Evolutionary conservation across 2,113 vertebrate genomes (phyloP).

Genomic region (Heptranchias perlo): DNA sequence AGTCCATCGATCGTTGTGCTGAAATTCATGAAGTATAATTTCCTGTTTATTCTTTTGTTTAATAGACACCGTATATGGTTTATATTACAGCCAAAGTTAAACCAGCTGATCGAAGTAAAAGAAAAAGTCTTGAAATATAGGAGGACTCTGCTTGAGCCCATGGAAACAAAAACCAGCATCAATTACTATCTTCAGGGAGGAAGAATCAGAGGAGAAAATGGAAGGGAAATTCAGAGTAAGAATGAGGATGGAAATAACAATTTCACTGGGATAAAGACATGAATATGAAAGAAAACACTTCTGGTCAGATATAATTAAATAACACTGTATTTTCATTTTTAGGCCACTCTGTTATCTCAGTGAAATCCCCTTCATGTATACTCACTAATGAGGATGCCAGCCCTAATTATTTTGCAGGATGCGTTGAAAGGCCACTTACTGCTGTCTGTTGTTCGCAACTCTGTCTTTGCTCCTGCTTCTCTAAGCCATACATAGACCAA

Average conservation of each 20-base stretch:
- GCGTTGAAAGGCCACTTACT: not conserved
- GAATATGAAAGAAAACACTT: not conserved
- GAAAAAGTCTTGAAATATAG: not conserved
- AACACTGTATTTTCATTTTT: constrained; percentile 11
- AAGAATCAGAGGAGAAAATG: not conserved
- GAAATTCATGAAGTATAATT: not conserved
- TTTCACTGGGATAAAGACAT: not conserved
- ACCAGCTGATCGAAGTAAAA: constrained; percentile 21
- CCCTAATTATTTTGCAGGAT: constrained; percentile 1
- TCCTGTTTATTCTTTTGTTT: constrained; percentile 37
- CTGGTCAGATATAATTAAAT: not conserved
- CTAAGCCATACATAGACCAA: not conserved
- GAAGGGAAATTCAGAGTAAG: not conserved
- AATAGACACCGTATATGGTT: constrained; percentile 12
- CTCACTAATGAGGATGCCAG: constrained; percentile 9
- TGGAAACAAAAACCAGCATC: not conserved
- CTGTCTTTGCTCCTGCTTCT: not conserved
- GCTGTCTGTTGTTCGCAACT: not conserved
- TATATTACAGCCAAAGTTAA: constrained; percentile 21
- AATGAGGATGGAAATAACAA: not conserved
- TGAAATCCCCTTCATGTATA: constrained; percentile 8
- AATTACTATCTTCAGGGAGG: not conserved
- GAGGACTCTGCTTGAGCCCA: not conserved
- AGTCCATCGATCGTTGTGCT: not conserved
- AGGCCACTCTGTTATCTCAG: not conserved